phyloP scores from a whole-genome alignment of 2,888 invertebrate species.

The Furcula furcula region DNA sequence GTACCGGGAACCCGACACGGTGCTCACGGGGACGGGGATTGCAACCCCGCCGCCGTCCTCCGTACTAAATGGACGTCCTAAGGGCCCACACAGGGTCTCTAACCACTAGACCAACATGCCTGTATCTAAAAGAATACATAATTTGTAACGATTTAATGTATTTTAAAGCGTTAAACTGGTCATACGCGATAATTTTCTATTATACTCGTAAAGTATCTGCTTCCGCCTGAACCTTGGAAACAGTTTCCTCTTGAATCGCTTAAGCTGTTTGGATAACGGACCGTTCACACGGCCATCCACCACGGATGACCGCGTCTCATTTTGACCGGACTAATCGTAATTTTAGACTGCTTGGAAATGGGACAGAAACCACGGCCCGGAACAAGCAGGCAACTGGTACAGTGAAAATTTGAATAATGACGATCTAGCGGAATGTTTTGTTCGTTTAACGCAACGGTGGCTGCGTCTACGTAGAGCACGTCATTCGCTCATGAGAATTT shows the following conservation, averaged over 20 bases:
- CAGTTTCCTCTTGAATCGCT: conserved; percentile 44
- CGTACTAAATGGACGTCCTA: no score
- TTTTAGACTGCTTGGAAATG: conserved; percentile 73
- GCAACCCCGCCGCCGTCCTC: no score
- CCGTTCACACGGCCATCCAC: conserved; percentile 75
- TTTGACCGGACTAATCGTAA: conserved; percentile 76
- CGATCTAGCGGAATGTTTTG: conserved; percentile 74
- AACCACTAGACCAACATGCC: no score
- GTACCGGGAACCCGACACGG: no score
- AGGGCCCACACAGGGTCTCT: no score
- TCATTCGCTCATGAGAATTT: conserved; percentile 39
- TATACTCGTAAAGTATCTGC: conserved; percentile 22
- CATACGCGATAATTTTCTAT: conserved; percentile 11
- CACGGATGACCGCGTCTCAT: conserved; percentile 74
- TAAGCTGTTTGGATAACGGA: conserved; percentile 68
- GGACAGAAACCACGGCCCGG: conserved; percentile 76
- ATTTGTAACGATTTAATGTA: no score
- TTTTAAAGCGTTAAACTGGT: conserved; percentile 4
- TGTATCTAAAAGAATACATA: no score
- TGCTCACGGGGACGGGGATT: no score
- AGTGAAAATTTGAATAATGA: conserved; percentile 80
- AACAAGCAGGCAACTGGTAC: conserved; percentile 79
- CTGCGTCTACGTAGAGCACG: conserved; percentile 46
- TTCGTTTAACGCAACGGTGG: conserved; percentile 71
- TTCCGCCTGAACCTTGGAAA: conserved; percentile 23